phyloP scores from a whole-genome alignment of 2,888 invertebrate species.

The Yponomeuta malinellus region DNA sequence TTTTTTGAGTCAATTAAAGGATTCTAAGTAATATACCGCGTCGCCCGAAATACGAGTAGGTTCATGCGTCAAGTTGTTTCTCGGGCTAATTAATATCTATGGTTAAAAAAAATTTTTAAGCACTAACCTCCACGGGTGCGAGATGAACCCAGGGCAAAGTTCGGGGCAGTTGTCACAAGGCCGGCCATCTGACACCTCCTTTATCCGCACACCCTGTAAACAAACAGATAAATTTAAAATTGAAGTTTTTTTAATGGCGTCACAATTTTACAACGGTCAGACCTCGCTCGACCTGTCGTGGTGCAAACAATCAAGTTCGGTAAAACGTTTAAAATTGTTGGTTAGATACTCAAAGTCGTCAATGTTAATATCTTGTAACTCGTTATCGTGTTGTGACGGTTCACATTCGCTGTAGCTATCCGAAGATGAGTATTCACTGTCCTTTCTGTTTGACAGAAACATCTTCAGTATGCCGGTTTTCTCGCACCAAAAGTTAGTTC shows the following conservation, averaged over 20 bases:
- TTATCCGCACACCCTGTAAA: conserved; percentile 88
- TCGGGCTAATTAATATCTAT: too few relatives aligned
- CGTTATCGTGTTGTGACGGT: neutral
- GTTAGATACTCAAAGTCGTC: conserved; percentile 6
- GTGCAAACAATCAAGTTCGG: neutral
- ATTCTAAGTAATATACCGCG: too few relatives aligned
- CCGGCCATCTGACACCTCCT: conserved; percentile 90
- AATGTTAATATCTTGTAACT: neutral
- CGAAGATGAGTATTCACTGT: conserved; percentile 58
- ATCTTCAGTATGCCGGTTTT: conserved; percentile 57
- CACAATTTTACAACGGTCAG: conserved; percentile 18
- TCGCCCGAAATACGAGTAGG: too few relatives aligned
- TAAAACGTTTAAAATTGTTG: conserved; percentile 2
- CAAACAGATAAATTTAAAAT: conserved; percentile 24
- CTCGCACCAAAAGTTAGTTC: conserved; percentile 48
- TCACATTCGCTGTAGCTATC: conserved; percentile 69
- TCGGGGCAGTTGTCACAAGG: conserved; percentile 90
- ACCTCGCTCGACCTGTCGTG: conserved; percentile 26
- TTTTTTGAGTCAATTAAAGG: too few relatives aligned
- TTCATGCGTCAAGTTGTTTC: neutral
- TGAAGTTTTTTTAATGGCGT: neutral
- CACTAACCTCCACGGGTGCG: conserved; percentile 92
- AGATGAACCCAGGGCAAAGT: conserved; percentile 87
- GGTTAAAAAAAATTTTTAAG: neutral
- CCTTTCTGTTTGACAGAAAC: conserved; percentile 46